These are phyloP conservation scores for Mactromeris polynyma DNA, from an alignment of 2,888 invertebrate genomes.

Conservation along the genomic window DNA sequence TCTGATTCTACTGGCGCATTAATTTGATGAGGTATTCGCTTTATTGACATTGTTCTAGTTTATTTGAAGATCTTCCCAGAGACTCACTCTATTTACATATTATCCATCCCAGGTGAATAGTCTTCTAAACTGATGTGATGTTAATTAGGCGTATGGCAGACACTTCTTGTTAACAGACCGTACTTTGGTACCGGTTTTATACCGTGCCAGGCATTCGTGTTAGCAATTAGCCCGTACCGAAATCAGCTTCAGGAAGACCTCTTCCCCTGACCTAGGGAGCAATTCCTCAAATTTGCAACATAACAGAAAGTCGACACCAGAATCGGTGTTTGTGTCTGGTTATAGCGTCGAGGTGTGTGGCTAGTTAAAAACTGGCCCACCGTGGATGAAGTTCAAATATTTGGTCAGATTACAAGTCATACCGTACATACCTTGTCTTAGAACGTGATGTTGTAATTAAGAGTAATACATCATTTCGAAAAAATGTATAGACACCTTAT, in stretches of 20 bases:
- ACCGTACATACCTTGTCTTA: background rate
- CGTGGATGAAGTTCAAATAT: background rate
- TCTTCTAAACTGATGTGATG: constrained; percentile 56
- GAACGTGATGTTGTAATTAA: background rate
- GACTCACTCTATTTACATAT: constrained; percentile 46
- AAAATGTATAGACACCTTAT: too few species aligned
- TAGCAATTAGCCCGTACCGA: constrained; percentile 59
- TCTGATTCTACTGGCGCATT: constrained; percentile 10
- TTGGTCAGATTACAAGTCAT: background rate
- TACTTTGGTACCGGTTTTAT: constrained; percentile 54
- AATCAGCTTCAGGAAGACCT: constrained; percentile 51
- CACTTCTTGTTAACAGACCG: constrained; percentile 61
- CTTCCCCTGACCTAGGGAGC: constrained; percentile 59
- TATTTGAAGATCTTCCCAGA: constrained; percentile 48
- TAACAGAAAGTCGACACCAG: constrained; percentile 51
- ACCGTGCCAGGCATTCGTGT: constrained; percentile 54
- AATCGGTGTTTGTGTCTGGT: constrained; percentile 27
- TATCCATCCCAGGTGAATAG: constrained; percentile 55
- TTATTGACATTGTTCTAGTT: constrained; percentile 56
- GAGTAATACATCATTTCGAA: background rate
- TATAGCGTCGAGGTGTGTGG: constrained; percentile 50
- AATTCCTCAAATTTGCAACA: constrained; percentile 72
- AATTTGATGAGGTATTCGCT: constrained; percentile 27
- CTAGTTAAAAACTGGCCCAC: constrained; percentile 22
- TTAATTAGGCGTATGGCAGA: constrained; percentile 71